A percentile compares a stretch with the other conserved stretches of the same genome.
These are phyloP conservation scores for Bagarius yarrelli DNA, from an alignment of 2,113 vertebrate species.

Conservation along the genomic window DNA sequence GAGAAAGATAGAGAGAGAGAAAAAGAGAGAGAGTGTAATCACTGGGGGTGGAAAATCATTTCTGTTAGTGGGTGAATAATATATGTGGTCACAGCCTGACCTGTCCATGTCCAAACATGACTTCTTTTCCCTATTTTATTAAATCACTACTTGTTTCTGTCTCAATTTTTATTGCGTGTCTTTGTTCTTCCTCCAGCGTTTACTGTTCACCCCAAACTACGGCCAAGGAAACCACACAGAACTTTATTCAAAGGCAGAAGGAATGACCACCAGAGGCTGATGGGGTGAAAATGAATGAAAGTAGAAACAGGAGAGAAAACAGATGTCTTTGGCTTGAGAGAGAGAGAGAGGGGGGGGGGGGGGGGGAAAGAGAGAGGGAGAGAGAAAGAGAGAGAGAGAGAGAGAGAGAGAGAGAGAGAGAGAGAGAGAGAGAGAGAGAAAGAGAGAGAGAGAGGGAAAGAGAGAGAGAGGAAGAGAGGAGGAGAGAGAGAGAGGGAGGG, in stretches of 20 bases:
- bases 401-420: not conserved
- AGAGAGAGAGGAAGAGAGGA: too few relatives aligned
- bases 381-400: not conserved
- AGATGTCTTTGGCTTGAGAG: conserved; percentile 24
- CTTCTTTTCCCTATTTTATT: not conserved
- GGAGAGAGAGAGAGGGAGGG: too few relatives aligned
- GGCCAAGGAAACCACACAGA: conserved; percentile 26
- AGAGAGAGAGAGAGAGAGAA: not conserved
- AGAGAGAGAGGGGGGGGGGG: not conserved
- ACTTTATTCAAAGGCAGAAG: conserved; percentile 23
- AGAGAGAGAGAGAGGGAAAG: too few relatives aligned
- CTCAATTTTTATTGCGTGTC: conserved; percentile 3
- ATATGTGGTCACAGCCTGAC: not conserved
- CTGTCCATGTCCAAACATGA: not conserved
- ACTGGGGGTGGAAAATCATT: not conserved
- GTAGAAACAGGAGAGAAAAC: conserved; percentile 32
- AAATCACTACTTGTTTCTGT: not conserved
- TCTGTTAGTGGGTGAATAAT: not conserved
- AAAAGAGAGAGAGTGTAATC: not conserved
- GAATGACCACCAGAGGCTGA: conserved; percentile 9
- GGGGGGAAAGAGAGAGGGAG: not conserved
- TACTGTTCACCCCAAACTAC: not conserved
- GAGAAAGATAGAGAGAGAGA: not conserved
- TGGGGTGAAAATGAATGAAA: conserved; percentile 22
- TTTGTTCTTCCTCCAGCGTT: conserved; percentile 27